These are phyloP conservation scores for Andrena bucephala DNA, from an alignment of 2,888 invertebrate genomes.

Conservation along the genomic window DNA sequence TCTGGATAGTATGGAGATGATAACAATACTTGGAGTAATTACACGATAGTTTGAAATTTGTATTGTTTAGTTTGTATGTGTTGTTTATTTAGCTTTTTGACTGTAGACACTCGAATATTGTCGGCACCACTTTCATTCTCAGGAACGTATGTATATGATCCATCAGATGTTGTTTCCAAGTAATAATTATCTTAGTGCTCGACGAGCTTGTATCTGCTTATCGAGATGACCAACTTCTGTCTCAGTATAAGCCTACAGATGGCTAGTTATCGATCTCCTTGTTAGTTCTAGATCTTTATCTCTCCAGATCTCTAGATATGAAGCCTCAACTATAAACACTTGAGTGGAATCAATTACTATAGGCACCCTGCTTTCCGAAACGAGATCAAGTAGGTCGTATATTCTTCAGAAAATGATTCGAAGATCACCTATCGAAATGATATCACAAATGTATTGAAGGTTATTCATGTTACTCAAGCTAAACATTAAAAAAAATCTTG, in stretches of 20 bases:
- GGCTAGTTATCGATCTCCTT: background rate
- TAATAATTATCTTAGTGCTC: background rate
- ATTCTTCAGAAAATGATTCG: background rate
- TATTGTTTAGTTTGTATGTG: background rate
- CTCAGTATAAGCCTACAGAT: background rate
- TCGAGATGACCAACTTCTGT: slow-evolving; percentile 1
- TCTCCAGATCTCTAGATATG: background rate
- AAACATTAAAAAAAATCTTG: background rate
- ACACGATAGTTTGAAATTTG: background rate
- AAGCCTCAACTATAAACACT: background rate
- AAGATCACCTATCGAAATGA: background rate
- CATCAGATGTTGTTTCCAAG: background rate
- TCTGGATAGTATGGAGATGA: no score
- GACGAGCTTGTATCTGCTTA: background rate
- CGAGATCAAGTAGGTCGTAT: background rate
- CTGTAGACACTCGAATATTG: background rate
- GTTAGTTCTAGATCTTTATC: background rate
- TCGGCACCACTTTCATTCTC: background rate
- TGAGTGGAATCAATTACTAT: background rate
- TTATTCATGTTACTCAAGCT: background rate
- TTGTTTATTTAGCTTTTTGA: background rate
- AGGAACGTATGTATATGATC: background rate
- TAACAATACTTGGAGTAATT: no score
- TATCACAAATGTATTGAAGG: background rate
- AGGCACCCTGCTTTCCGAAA: background rate